phyloP scores from a whole-genome alignment of 1,140 invertebrate genomes.

The Luehdorfia chinensis region DNA sequence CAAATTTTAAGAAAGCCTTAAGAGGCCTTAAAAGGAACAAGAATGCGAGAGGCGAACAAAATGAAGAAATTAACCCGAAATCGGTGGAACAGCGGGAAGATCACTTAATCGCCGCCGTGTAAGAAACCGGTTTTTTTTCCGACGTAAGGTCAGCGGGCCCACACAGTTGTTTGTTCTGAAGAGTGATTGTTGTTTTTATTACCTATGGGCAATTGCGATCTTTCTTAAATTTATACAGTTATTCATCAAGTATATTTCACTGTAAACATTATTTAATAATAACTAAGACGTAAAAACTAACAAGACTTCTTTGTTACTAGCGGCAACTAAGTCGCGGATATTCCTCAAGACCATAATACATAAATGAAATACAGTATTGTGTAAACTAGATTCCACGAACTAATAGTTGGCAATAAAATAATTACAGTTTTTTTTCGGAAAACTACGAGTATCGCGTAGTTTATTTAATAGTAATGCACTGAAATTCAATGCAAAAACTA shows the following conservation, averaged over 20 bases:
- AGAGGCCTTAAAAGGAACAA: slow-evolving; percentile 41
- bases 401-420: too few species aligned
- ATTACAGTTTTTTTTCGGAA: too few species aligned
- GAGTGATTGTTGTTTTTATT: slow-evolving; percentile 26
- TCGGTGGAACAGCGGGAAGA: slow-evolving; percentile 64
- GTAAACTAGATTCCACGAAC: too few species aligned
- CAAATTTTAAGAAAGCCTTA: slow-evolving; percentile 39
- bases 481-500: slow-evolving; percentile 17
- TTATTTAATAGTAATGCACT: slow-evolving; percentile 16
- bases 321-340: too few species aligned
- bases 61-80: slow-evolving; percentile 73
- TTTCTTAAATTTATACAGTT: too few species aligned
- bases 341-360: too few species aligned
- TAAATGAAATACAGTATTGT: not conserved
- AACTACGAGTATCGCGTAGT: too few species aligned
- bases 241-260: too few species aligned
- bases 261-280: too few species aligned
- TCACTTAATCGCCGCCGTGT: slow-evolving; percentile 59
- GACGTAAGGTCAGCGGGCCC: slow-evolving; percentile 38
- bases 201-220: too few species aligned
- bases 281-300: too few species aligned
- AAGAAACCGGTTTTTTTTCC: slow-evolving; percentile 44
- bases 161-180: slow-evolving; percentile 29
- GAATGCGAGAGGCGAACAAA: slow-evolving; percentile 49
- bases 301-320: too few species aligned